These are phyloP conservation scores for Rattus norvegicus DNA, from an alignment of 2,113 vertebrate species.

Conservation along the genomic window GRCr8 NC_086026.1:55902501-55903000, in stretches of 20 bases:
- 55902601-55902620: conserved; percentile 1
- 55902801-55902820: background rate
- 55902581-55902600: background rate
- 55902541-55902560: conserved; percentile 40
- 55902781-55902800: background rate
- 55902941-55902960: background rate
- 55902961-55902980: background rate
- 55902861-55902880: background rate
- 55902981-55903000: background rate
- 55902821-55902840: background rate
- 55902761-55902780: background rate
- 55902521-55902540: conserved; percentile 35
- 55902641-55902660: background rate
- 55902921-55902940: background rate
- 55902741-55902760: no score
- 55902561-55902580: background rate
- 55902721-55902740: background rate
- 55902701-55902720: background rate
- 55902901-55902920: background rate
- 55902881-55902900: background rate
- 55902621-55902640: background rate
- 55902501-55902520: conserved; percentile 56
- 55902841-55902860: background rate
- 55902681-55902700: background rate
- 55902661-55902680: background rate